A percentile compares a stretch with the other conserved stretches of the same genome.
Evolutionary conservation across 1,140 invertebrate genomes (phyloP).

Genomic region (Gryon sp.): DNA sequence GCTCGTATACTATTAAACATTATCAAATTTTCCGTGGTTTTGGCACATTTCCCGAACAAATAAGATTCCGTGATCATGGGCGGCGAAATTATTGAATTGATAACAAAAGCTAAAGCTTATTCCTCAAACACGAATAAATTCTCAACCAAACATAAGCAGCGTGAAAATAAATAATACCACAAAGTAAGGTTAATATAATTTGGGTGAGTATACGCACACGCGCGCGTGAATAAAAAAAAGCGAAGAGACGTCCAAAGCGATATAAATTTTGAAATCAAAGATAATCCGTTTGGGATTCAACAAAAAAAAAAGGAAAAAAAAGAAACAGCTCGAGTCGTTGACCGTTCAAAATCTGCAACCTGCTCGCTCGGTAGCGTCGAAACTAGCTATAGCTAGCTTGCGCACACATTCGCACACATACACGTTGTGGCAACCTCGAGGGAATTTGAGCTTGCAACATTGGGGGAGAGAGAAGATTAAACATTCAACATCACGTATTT

Average conservation of each 20-base stretch:
- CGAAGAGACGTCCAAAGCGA: neutral
- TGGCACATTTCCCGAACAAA: slow-evolving; percentile 38
- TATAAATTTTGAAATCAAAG: slow-evolving; percentile 52
- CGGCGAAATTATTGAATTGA: slow-evolving; percentile 12
- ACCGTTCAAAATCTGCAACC: slow-evolving; percentile 62
- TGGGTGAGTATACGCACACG: neutral
- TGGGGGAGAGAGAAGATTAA: slow-evolving; percentile 70
- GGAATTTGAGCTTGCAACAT: slow-evolving; percentile 63
- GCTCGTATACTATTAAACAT: slow-evolving; percentile 18
- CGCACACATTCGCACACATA: too few relatives aligned
- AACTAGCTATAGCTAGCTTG: too few relatives aligned
- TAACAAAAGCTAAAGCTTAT: neutral
- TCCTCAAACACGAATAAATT: slow-evolving; percentile 20
- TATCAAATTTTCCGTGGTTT: slow-evolving; percentile 27
- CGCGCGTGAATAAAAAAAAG: neutral
- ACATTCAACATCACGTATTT: slow-evolving; percentile 71
- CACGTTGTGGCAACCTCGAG: slow-evolving; percentile 59
- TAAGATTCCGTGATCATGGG: slow-evolving; percentile 18
- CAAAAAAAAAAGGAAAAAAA: too few relatives aligned
- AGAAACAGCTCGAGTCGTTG: slow-evolving; percentile 58
- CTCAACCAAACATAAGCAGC: too few relatives aligned
- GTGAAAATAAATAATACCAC: neutral
- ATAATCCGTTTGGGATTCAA: slow-evolving; percentile 55
- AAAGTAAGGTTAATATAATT: slow-evolving; percentile 13
- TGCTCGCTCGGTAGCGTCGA: slow-evolving; percentile 48